These are phyloP conservation scores for Epizoanthus scotinus DNA, from an alignment of 92 coral and sea anemone species.

Conservation along the genomic window DNA sequence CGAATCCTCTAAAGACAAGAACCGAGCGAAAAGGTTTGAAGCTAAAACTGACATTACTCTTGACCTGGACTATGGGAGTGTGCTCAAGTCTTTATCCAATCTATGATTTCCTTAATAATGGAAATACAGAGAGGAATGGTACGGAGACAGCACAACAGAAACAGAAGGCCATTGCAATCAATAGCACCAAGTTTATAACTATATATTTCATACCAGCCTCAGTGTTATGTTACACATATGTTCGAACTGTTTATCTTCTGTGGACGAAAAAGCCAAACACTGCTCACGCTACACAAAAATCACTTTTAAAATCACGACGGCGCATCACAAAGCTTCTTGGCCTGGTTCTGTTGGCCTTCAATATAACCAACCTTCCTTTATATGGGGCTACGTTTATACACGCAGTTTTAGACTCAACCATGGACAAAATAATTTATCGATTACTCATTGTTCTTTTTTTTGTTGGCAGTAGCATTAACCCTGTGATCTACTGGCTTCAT, in stretches of 20 bases:
- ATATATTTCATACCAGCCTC: slow-evolving; percentile 30
- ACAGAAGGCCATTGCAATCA: not conserved
- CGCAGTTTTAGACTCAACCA: not conserved
- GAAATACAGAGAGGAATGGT: no score
- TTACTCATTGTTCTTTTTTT: not conserved
- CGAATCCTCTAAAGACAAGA: no score
- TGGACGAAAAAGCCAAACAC: slow-evolving; percentile 26
- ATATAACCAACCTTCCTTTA: slow-evolving; percentile 41
- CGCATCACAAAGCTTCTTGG: slow-evolving; percentile 49
- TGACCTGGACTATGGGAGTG: no score
- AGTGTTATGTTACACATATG: slow-evolving; percentile 33
- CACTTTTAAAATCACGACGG: slow-evolving; percentile 40
- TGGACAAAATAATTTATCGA: not conserved
- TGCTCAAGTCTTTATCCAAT: no score
- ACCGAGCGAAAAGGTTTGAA: no score
- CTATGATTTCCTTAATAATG: no score
- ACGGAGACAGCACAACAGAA: no score
- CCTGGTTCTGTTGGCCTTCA: slow-evolving; percentile 41
- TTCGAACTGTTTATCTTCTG: slow-evolving; percentile 27
- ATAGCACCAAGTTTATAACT: not conserved
- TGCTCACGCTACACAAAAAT: slow-evolving; percentile 25
- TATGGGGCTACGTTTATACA: slow-evolving; percentile 11
- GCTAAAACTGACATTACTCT: no score
- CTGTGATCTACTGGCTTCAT: slow-evolving; percentile 42
- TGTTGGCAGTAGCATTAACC: slow-evolving; percentile 40